Conservation (phyloP, 2,113 vertebrate species). For the Columbina picui region DNA sequence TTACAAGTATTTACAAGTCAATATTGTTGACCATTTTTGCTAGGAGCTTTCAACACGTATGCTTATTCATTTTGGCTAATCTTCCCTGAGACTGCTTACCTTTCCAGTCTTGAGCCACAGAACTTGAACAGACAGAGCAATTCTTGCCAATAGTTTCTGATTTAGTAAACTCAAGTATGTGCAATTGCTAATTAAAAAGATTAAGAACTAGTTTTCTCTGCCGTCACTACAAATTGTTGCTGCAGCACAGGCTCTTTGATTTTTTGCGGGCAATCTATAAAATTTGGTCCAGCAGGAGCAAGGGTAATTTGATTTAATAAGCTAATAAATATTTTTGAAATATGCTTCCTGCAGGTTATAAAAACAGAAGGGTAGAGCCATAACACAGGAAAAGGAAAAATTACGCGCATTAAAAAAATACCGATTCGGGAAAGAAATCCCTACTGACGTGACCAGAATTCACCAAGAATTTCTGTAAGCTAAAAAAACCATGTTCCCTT, state of each 20-base stretch:
- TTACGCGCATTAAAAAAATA: background rate
- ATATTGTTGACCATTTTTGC: background rate
- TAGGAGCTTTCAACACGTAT: background rate
- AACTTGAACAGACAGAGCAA: background rate
- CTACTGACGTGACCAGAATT: background rate
- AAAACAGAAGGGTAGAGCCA: conserved; percentile 44
- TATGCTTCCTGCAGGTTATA: conserved; percentile 59
- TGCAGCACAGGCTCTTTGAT: conserved; percentile 8
- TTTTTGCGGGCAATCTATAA: conserved; percentile 51
- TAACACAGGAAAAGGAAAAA: conserved; percentile 48
- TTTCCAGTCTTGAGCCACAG: background rate
- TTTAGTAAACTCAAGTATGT: conserved; percentile 13
- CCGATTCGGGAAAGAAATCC: conserved; percentile 18
- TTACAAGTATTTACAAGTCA: background rate
- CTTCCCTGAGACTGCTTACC: background rate
- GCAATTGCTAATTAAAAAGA: conserved; percentile 48
- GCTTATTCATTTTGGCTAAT: background rate
- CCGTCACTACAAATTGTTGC: conserved; percentile 25
- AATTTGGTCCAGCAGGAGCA: conserved; percentile 41
- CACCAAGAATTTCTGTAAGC: background rate
- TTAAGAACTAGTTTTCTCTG: conserved; percentile 21
- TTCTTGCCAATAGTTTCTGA: background rate
- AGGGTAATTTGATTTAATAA: conserved; percentile 69
- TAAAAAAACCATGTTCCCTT: background rate
- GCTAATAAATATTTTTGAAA: conserved; percentile 69